Base-by-base conservation (phyloP, 2,113 vertebrate genomes). In the Pelvicachromis taeniatus region DNA sequence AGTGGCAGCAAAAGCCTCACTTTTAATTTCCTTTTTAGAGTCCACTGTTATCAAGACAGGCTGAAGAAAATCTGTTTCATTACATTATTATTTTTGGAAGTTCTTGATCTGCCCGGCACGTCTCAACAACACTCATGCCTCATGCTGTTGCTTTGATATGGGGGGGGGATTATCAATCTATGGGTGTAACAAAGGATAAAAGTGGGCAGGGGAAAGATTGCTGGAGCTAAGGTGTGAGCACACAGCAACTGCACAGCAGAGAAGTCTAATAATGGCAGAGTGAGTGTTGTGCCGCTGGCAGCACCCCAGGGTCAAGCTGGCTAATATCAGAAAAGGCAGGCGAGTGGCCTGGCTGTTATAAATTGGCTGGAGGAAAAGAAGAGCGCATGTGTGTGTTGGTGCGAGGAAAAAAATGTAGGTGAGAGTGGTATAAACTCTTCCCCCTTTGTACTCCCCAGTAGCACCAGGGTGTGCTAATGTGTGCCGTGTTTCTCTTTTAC, bases 1-100 rank as follows among this genome's bases (percentile, higher is more conserved):
- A 26, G 56, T 26, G 9, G 85, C 85, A 84, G 86, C 85, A 68
- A 56, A 38, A 40, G 81, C 45, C 84, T 86, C 85, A 52, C 73
- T 81, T 95, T 94, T 93, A 91, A 94, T 95, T 94, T 95, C 92
- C 92, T 92, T 86, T 92, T 91, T 81, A 80, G 52, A 85, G 59
- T 84, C 33, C 5, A 9, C 81, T 68, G 87, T 86, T 92, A 93
- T 94, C 79, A 70, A 83, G 68, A 84, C 70, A 68, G 63, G 48
- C 81, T 8, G 12, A 92, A 82, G 45, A 83, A 91, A 93, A 81
- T 89, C 82, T 78, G 5, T 78, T 86, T 79, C 61, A 56, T 81
- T 82, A 81, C 84, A 52, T 91, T 84, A 83, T 90, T 89, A 80
- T 93, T 92, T 68, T 90, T 70, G 56, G 23, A 83, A 53, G 85